Evolutionary conservation across 1,140 invertebrate species (phyloP), one percentile per base, ranked within the genome.

Genomic region (Dendrolimus punctatus): DNA sequence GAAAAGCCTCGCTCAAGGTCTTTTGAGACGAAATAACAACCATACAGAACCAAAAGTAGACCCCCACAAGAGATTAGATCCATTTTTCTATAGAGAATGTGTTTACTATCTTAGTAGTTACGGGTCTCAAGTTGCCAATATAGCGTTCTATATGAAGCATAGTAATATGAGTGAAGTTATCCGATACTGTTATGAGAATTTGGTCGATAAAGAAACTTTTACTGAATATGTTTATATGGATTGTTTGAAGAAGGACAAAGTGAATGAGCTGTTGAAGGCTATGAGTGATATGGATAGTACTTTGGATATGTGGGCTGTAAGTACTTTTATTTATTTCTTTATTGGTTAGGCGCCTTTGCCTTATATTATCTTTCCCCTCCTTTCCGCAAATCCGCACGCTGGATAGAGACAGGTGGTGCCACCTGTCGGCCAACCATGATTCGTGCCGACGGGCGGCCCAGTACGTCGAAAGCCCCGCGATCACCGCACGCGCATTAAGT

Each of bases 31-130:
- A 49, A 76, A 75, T 48, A 75, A 74, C 50, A 76, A 80, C 49
- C 70, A 76, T 23, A 59, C 52, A 5, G 80, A 82, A 57, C 57
- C 71, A 8, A 85, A 82, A 72, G 38, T 61, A 2, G 80, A 85
- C 38, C 63, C 73, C 38, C 58, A 69, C 8, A 83, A 77, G 61
- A 78, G 75, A 66, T 66, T 90, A 0, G 87, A 90, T 46, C 84
- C 88, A 0, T 86, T 91, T 53, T 91, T 91, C 55, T 94, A 93
- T 62, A 89, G 91, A 48, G 93, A 94, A 72, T 93, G 92, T 62
- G 66, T 93, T 0, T 93, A 92, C 71, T 95, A 95, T 80, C 77
- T 95, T 5, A 84, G 87, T 0, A 91, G 89, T 49, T 95, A 94
- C 70, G 94, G 93, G 5, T 92, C 90, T 23, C 89, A 90, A 57